A percentile compares a stretch with the other conserved stretches of the same genome.
Evolutionary conservation across 2,888 invertebrate genomes (phyloP).

Genomic region (Brachyptera putata): DNA sequence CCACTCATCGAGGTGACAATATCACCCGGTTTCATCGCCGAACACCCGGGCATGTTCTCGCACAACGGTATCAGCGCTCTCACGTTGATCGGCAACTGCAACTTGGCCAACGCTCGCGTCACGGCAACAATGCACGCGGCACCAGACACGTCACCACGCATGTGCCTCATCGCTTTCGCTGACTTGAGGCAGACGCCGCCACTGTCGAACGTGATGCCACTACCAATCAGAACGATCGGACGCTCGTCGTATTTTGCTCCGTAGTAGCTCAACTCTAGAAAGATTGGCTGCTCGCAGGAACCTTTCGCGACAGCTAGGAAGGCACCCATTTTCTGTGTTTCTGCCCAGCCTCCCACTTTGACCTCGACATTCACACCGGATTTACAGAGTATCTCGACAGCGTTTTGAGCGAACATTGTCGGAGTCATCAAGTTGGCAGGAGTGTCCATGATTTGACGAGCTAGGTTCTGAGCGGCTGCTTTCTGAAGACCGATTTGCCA

Average conservation of each 20-base stretch:
- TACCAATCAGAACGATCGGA: constrained; percentile 62
- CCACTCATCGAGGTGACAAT: constrained; percentile 67
- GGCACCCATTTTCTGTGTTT: constrained; percentile 60
- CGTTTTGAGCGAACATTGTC: constrained; percentile 60
- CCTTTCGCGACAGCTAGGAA: constrained; percentile 62
- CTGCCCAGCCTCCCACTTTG: constrained; percentile 59
- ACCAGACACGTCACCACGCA: constrained; percentile 71
- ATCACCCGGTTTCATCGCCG: constrained; percentile 66
- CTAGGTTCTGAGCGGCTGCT: constrained; percentile 76
- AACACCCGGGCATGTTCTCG: constrained; percentile 66
- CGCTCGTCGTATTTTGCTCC: constrained; percentile 43
- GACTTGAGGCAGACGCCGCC: constrained; percentile 73
- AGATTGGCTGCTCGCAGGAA: constrained; percentile 58
- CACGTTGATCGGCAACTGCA: constrained; percentile 55
- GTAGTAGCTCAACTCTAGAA: constrained; percentile 59
- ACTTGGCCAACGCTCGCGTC: constrained; percentile 52
- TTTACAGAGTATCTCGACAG: constrained; percentile 42
- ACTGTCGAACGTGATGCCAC: constrained; percentile 62
- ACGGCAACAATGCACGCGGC: constrained; percentile 62
- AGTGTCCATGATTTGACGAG: constrained; percentile 71
- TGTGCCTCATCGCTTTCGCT: constrained; percentile 58
- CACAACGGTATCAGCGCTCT: constrained; percentile 60
- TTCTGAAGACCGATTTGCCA: constrained; percentile 69
- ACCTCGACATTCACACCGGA: constrained; percentile 48
- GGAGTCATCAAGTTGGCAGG: constrained; percentile 78